Conservation (phyloP, 2,797 vertebrate genomes). For the Coilia nasus region DNA sequence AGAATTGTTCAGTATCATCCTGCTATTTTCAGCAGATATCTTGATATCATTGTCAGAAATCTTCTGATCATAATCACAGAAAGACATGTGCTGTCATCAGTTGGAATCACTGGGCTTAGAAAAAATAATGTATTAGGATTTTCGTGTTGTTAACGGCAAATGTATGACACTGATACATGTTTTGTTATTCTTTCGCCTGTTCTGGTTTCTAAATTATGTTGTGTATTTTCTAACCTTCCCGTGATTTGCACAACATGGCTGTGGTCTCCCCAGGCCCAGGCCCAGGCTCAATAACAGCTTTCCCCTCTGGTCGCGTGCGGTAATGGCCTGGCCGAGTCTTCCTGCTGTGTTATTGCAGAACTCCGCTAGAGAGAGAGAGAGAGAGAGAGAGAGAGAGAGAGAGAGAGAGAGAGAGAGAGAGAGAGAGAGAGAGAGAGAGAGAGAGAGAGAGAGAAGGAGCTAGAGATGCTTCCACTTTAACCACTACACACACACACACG, state of each 20-base stretch:
- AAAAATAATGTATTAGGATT: background rate
- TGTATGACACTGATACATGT: background rate
- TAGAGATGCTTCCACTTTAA: background rate
- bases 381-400: background rate
- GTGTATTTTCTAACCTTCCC: background rate
- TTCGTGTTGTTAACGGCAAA: background rate
- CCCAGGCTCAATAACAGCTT: conserved; percentile 12
- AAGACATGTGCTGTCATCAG: background rate
- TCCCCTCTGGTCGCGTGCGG: conserved; percentile 27
- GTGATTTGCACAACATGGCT: background rate
- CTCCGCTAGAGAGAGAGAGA: conserved; percentile 34
- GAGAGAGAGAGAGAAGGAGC: background rate
- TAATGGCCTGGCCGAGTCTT: conserved; percentile 37
- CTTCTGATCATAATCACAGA: background rate
- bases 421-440: background rate
- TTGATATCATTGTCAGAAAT: background rate
- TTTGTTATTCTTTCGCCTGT: background rate
- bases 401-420: background rate
- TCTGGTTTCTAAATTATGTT: conserved; percentile 14
- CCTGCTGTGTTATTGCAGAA: conserved; percentile 37
- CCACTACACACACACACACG: too few species aligned
- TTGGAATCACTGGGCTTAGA: background rate
- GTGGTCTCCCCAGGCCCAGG: background rate
- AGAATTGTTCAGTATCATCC: too few species aligned
- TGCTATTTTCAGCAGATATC: background rate